A percentile compares a stretch with the other conserved stretches of the same genome.
These are phyloP conservation scores for Eilema caniola DNA, from an alignment of 2,888 invertebrate genomes.

Conservation along the genomic window DNA sequence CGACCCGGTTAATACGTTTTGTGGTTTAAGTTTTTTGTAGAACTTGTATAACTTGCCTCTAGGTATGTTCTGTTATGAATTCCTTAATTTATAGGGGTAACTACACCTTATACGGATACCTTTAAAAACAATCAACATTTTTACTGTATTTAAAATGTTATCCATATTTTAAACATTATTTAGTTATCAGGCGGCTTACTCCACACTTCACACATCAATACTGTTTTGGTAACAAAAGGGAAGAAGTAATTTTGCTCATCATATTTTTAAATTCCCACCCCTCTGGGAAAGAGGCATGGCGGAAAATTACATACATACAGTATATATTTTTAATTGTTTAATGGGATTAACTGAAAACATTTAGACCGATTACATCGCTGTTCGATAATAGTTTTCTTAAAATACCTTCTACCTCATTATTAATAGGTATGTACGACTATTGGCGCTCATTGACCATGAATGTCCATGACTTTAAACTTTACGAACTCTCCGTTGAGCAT, in stretches of 20 bases:
- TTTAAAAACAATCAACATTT: no score
- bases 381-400: conserved; percentile 35
- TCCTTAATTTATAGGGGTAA: not conserved
- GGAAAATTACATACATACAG: no score
- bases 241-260: no score
- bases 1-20: conserved; percentile 38
- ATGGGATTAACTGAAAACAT: not conserved
- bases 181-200: not conserved
- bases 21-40: conserved; percentile 25
- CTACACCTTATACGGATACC: not conserved
- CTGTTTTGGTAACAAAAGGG: not conserved
- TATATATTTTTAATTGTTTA: no score
- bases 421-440: conserved; percentile 51
- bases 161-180: no score
- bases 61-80: not conserved
- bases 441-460: conserved; percentile 74
- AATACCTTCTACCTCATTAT: conserved; percentile 27
- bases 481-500: conserved; percentile 45
- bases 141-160: no score
- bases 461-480: conserved; percentile 67
- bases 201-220: not conserved
- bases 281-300: no score
- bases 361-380: conserved; percentile 27
- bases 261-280: no score
- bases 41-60: not conserved